Conservation (phyloP, 2,113 vertebrate genomes). For the Pycnonotus jocosus region DNA sequence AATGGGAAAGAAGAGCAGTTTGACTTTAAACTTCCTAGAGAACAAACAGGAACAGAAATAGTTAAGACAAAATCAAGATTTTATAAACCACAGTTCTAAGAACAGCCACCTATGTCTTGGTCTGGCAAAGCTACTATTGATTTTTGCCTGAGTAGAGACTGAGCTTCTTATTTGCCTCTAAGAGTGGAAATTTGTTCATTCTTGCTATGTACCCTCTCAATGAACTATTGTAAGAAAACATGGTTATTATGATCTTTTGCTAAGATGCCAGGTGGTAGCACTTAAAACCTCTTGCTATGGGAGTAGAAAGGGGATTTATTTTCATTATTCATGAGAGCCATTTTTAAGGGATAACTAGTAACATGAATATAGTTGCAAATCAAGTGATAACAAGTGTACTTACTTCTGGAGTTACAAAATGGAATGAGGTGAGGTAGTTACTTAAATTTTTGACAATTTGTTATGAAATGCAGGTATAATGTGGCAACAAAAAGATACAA, state of each 20-base stretch:
- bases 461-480: background rate
- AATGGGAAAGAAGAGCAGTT: background rate
- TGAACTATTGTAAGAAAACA: constrained; percentile 67
- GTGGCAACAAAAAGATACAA: background rate
- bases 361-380: constrained; percentile 9
- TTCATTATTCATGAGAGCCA: constrained; percentile 58
- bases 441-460: background rate
- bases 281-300: constrained; percentile 57
- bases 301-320: constrained; percentile 62
- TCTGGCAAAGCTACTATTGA: background rate
- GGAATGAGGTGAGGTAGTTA: background rate
- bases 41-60: background rate
- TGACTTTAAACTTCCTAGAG: background rate
- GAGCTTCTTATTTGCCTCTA: constrained; percentile 30
- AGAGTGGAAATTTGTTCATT: constrained; percentile 51
- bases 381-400: constrained; percentile 41
- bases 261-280: constrained; percentile 66
- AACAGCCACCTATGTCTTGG: background rate
- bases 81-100: background rate
- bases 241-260: constrained; percentile 67
- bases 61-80: background rate
- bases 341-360: constrained; percentile 57
- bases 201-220: constrained; percentile 61
- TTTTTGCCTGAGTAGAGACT: background rate
- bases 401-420: constrained; percentile 20